A percentile compares a stretch with the other conserved stretches of the same genome.
Evolutionary conservation across 2,113 vertebrate genomes (phyloP).

Genomic region (Sinocyclocheilus maitianheensis): DNA sequence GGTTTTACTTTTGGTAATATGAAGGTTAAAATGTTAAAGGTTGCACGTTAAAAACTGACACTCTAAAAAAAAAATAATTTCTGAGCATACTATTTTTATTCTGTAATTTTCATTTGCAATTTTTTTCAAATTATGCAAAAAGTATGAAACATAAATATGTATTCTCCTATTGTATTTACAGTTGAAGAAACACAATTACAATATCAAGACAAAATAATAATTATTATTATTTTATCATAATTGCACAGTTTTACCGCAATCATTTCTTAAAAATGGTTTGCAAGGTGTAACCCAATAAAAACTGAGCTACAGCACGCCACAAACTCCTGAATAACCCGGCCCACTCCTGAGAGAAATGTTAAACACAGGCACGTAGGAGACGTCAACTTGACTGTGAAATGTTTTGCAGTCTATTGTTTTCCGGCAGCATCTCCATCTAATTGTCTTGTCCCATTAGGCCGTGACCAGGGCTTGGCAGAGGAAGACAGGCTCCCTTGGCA

Average conservation of each 20-base stretch:
- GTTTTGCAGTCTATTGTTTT: constrained; percentile 69
- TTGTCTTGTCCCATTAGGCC: constrained; percentile 77
- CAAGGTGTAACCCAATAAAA: neutral
- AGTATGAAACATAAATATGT: no score
- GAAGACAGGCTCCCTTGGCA: constrained; percentile 69
- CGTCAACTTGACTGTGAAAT: constrained; percentile 55
- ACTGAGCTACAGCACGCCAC: neutral
- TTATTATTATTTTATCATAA: neutral
- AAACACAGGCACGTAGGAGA: constrained; percentile 40
- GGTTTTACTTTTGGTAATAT: neutral
- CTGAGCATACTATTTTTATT: neutral
- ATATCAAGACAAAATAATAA: no score
- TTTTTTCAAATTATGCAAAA: no score
- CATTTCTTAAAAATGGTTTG: neutral
- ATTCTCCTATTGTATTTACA: no score
- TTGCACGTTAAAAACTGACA: neutral
- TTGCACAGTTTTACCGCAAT: neutral
- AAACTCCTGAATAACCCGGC: neutral
- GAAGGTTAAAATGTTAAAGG: neutral
- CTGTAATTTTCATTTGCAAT: no score
- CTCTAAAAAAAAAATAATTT: neutral
- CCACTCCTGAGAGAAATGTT: constrained; percentile 45
- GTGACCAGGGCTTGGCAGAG: constrained; percentile 64
- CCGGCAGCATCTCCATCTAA: constrained; percentile 64
- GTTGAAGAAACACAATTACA: no score